Conservation (phyloP, 2,113 vertebrate species). For the Sceloporus tristichus region DNA sequence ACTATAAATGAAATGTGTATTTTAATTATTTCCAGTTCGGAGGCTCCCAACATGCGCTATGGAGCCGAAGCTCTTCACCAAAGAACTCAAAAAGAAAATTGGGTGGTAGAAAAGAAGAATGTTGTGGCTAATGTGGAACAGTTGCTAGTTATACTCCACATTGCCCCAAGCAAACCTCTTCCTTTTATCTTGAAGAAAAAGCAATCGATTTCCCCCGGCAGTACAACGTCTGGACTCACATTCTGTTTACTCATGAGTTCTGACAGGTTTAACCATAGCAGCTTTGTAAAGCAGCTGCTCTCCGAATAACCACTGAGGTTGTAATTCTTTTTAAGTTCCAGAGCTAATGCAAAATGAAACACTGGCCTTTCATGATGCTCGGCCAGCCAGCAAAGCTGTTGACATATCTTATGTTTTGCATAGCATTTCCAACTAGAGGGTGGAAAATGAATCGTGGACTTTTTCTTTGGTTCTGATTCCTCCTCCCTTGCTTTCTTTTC, state of each 20-base stretch:
- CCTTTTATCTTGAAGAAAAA: constrained; percentile 70
- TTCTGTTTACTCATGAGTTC: constrained; percentile 64
- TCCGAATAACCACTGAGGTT: constrained; percentile 42
- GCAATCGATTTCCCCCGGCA: constrained; percentile 56
- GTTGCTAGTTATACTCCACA: constrained; percentile 71
- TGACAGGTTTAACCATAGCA: constrained; percentile 70
- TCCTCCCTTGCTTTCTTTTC: not conserved
- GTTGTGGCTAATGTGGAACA: constrained; percentile 74
- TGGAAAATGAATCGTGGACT: constrained; percentile 29
- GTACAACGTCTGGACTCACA: constrained; percentile 60
- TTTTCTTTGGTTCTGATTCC: not conserved
- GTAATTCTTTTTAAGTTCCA: constrained; percentile 46
- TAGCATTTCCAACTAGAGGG: constrained; percentile 50
- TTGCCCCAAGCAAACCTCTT: constrained; percentile 76
- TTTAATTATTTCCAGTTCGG: constrained; percentile 81
- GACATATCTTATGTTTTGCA: constrained; percentile 54
- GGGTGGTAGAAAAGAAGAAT: constrained; percentile 74
- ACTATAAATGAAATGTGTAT: constrained; percentile 72
- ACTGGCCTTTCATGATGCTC: constrained; percentile 5
- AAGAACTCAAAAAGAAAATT: constrained; percentile 70
- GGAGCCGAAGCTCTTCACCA: constrained; percentile 58
- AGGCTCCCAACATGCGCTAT: constrained; percentile 53
- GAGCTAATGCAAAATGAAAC: not conserved
- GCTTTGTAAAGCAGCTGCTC: constrained; percentile 62
- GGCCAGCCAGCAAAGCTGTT: constrained; percentile 31